Evolutionary conservation across 2,113 vertebrate genomes (phyloP), one percentile per base, ranked within the genome.

Genomic region (Gambusia affinis): DNA sequence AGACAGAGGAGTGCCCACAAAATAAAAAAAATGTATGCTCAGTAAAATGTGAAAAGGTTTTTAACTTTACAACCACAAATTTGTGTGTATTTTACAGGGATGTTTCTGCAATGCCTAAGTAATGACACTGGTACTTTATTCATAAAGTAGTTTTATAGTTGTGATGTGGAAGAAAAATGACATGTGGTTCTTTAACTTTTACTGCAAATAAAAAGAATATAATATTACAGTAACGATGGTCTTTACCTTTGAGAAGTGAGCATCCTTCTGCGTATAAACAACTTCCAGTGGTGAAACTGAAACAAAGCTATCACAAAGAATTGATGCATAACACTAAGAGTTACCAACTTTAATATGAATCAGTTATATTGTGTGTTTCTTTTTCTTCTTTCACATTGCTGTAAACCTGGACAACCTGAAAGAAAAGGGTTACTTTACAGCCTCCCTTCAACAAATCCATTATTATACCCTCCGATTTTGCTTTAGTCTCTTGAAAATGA

Each of bases 291-390:
- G 8, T 35, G 7, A 29, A 31, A n/a, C 28, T 11, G 12, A 60
- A 17, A 24, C 68, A 3, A 3, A 27, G 37, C 28, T 17, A 1
- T 35, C 27, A 12, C 19, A 64, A 57, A 64, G 29, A n/a, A 28
- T 63, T 70, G 62, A 76, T 77, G 67, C 69, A 78, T 44, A 28
- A 17, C 44, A 69, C 68, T 15, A 27, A 67, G 54, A 84, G 71
- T 73, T 76, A 64, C 17, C 4, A 22, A 72, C 71, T 51, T 44
- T 22, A 14, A 14, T 31, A 27, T 60, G 67, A 22, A 47, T 63
- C 57, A 66, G 76, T 37, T 4, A 64, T 62, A 33, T 64, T 33
- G 24, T 8, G 54, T 12, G 6, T 4, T 67, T 28, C 35, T 30
- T 57, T 39, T 27, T 64, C n/a, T 44, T 15, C 12, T 4, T 44